Evolutionary conservation across 37 sponge, comb jelly and placozoan genomes (phyloP).

Genomic region (Diacarnus erythraeanus): DNA sequence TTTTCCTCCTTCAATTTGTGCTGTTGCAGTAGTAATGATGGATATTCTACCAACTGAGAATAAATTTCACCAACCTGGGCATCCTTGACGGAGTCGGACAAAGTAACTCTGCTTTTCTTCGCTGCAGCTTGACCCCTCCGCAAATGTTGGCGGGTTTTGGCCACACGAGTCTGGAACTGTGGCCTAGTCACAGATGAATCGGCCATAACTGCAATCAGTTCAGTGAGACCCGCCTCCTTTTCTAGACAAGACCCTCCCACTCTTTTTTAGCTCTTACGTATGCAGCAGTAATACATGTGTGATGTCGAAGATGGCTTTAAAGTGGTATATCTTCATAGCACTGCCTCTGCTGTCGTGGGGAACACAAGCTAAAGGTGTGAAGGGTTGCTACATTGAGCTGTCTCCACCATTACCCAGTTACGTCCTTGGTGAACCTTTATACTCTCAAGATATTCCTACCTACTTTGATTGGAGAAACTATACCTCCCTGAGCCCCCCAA

Average conservation of each 20-base stretch:
- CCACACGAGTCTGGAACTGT: constrained; percentile 30
- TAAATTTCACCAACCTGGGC: constrained; percentile 42
- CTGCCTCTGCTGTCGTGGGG: neutral
- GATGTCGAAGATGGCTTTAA: neutral
- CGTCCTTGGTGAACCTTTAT: constrained; percentile 20
- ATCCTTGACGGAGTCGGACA: constrained; percentile 52
- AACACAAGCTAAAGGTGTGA: neutral
- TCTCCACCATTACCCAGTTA: constrained; percentile 23
- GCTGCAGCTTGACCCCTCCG: constrained; percentile 66
- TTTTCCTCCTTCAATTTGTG: constrained; percentile 77
- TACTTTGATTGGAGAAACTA: constrained; percentile 72
- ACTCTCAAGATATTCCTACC: constrained; percentile 29
- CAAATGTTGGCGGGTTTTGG: constrained; percentile 69
- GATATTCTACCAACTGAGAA: neutral
- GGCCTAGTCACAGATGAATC: neutral
- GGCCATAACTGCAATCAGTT: constrained; percentile 3
- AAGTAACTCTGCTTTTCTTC: constrained; percentile 6
- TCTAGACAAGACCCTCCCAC: neutral
- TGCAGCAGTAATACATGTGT: neutral
- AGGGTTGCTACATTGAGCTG: constrained; percentile 16
- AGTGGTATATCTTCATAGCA: neutral
- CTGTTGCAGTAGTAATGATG: neutral
- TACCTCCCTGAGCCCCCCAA: constrained; percentile 44
- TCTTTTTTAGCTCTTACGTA: neutral
- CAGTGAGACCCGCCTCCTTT: constrained; percentile 12